These are phyloP conservation scores for Pterocles orientalis DNA, from an alignment of 2,113 vertebrate species.

Conservation along the genomic window DNA sequence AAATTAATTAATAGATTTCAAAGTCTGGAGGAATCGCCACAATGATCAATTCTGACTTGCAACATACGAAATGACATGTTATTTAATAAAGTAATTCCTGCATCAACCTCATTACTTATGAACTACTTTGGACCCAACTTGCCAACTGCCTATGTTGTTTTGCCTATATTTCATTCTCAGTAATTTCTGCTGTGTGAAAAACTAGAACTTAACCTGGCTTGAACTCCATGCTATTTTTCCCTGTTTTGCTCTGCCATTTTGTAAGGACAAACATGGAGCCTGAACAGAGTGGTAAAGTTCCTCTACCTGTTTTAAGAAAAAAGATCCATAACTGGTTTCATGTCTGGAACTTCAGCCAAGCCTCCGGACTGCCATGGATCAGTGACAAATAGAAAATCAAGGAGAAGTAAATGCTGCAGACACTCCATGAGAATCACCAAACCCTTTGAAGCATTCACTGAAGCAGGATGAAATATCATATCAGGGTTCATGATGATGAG, in stretches of 20 bases:
- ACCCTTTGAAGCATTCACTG: neutral
- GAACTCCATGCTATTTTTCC: neutral
- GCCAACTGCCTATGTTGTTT: neutral
- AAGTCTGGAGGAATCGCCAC: neutral
- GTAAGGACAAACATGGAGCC: neutral
- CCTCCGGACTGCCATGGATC: neutral
- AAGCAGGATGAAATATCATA: neutral
- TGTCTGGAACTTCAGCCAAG: neutral
- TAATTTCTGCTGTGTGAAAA: neutral
- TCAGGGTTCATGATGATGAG: neutral
- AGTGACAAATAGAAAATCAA: neutral
- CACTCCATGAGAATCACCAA: neutral
- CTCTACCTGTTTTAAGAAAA: neutral
- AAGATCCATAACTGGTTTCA: neutral
- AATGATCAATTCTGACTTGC: neutral
- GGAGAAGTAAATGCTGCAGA: accelerated
- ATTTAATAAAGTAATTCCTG: neutral
- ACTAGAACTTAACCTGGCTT: neutral
- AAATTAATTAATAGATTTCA: neutral
- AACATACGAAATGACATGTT: neutral
- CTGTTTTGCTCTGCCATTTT: neutral
- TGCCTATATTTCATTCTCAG: neutral
- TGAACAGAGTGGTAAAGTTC: neutral
- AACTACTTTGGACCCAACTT: neutral
- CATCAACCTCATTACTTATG: neutral